Evolutionary conservation across 2,797 vertebrate genomes (phyloP), one percentile per base, ranked within the genome.

Genomic region (Lutjanus campechanus): DNA sequence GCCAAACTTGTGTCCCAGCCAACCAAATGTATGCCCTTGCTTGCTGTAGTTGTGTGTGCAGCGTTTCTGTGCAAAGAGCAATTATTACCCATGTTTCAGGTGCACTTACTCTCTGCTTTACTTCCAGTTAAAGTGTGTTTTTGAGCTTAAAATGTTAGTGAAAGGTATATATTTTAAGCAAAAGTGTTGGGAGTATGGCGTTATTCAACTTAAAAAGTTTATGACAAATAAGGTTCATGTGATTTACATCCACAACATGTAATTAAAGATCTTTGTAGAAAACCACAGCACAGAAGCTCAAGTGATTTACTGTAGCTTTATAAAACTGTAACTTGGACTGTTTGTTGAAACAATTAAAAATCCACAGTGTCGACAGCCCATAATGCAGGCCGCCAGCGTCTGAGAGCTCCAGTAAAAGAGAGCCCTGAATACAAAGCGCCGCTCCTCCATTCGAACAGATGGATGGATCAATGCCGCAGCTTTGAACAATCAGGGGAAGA

Each of bases 381-480:
- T 50, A 49, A 46, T 22, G 59, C 29, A 59, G 46, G 19, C 65
- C n/a, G 59, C n/a, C 49, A 19, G 53, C 54, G 3, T 68, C 58
- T 56, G 60, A 64, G 60, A 46, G 70, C 17, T 13, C 1, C 55
- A 20, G 56, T 41, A 3, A 62, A 13, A 17, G 40, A 61, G 54
- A 65, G 54, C 46, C 49, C 16, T 6, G 29, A 79, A 69, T 16
- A 53, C 3, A 56, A 62, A 63, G 62, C 29, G 1, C 15, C 8
- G 41, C 60, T 20, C 63, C 77, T 59, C 65, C 61, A 20, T 50
- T 73, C 5, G 11, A 41, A 29, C 66, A 46, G 60, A 68, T 44
- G 79, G 76, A 79, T 8, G 73, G 81, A 85, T 80, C 81, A 76
- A 43, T 51, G 65, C 29, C 16, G 15, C n/a, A 2, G 67, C 65